Conservation (phyloP, 2,797 vertebrate species). For the Perodicticus potto region DNA sequence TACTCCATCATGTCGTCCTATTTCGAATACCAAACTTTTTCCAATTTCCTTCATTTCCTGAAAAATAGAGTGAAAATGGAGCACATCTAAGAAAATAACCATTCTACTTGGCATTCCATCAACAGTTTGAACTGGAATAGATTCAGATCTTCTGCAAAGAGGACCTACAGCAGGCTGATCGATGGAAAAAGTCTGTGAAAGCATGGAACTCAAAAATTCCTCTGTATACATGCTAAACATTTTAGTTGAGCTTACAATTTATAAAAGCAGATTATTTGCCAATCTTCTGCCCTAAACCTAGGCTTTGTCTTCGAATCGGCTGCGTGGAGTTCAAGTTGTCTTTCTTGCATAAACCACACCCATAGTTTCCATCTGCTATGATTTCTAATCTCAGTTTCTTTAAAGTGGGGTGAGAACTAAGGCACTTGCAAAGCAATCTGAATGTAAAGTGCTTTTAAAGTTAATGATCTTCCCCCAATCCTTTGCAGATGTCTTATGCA, state of each 20-base stretch:
- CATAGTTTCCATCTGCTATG: background rate
- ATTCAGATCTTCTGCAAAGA: background rate
- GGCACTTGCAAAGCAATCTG: constrained; percentile 37
- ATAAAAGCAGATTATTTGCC: background rate
- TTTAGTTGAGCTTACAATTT: constrained; percentile 10
- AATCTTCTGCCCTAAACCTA: constrained; percentile 6
- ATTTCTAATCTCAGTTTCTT: constrained; percentile 54
- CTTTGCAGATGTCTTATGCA: constrained; percentile 19
- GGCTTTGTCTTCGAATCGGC: constrained; percentile 20
- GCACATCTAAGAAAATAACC: background rate
- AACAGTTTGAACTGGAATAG: constrained; percentile 8
- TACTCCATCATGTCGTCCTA: background rate
- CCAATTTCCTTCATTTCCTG: background rate
- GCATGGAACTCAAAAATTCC: background rate
- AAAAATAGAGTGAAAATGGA: background rate
- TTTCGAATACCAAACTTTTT: constrained; percentile 24
- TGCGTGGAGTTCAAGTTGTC: background rate
- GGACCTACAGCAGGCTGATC: background rate
- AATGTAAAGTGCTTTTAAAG: constrained; percentile 58
- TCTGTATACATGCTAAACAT: background rate
- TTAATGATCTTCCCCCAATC: constrained; percentile 7
- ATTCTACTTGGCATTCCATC: background rate
- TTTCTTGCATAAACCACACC: constrained; percentile 36
- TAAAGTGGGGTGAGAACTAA: constrained; percentile 28
- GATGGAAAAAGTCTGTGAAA: background rate